Conservation (phyloP, 1,140 invertebrate genomes). For the Euglossa dilemma region DNA sequence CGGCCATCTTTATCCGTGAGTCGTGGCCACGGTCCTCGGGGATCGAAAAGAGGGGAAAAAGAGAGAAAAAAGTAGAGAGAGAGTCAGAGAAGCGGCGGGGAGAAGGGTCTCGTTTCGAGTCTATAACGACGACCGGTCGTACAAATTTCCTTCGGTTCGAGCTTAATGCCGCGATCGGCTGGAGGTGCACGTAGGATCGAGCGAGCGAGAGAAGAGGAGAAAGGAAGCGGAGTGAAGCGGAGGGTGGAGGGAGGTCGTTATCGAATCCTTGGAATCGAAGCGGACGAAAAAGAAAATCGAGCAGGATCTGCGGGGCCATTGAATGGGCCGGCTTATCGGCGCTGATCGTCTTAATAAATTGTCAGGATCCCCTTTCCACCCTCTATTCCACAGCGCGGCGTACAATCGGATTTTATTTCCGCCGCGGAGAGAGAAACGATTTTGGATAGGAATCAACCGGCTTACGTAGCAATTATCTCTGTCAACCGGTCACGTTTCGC, state of each 20-base stretch:
- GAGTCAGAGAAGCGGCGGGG: slow-evolving; percentile 9
- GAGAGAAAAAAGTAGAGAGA: slow-evolving; percentile 3
- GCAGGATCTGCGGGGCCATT: slow-evolving; percentile 50
- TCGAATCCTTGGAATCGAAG: slow-evolving; percentile 57
- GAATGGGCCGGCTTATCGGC: slow-evolving; percentile 60
- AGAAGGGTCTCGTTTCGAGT: slow-evolving; percentile 61
- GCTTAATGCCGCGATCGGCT: slow-evolving; percentile 24
- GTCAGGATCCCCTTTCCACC: slow-evolving; percentile 53
- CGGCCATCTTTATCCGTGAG: slow-evolving; percentile 53
- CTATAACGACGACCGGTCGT: slow-evolving; percentile 65
- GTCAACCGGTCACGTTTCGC: slow-evolving; percentile 53
- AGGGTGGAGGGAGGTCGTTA: slow-evolving; percentile 39
- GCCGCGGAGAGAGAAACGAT: slow-evolving; percentile 41
- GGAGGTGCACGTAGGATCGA: neutral
- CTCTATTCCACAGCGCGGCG: slow-evolving; percentile 21
- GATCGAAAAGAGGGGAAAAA: slow-evolving; percentile 28
- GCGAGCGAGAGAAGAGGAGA: neutral
- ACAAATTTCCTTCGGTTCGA: slow-evolving; percentile 61
- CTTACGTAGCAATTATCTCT: slow-evolving; percentile 54
- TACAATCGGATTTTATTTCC: slow-evolving; percentile 52
- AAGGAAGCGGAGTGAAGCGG: neutral
- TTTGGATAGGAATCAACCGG: slow-evolving; percentile 55
- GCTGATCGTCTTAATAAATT: slow-evolving; percentile 74
- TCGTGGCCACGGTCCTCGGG: neutral
- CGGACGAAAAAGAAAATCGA: slow-evolving; percentile 52